phyloP scores from a whole-genome alignment of 2,797 vertebrate genomes.

The Sternotherus odoratus region DNA sequence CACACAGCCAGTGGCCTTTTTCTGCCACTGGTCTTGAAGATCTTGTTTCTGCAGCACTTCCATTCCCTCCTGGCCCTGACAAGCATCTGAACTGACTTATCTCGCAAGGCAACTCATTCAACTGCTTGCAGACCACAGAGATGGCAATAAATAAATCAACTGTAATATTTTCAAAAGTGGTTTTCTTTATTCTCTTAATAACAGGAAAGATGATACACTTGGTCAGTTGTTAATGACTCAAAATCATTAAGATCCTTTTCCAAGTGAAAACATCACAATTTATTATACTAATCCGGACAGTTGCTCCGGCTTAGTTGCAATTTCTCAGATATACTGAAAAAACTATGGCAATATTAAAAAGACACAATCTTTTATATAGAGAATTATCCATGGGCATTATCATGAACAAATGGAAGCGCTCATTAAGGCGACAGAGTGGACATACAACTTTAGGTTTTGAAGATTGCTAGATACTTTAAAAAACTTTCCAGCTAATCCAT shows the following conservation, averaged over 20 bases:
- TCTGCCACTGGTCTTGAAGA: not conserved
- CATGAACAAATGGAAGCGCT: not conserved
- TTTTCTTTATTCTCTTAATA: not conserved
- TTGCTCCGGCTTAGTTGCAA: not conserved
- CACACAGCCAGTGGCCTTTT: not conserved
- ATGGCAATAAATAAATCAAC: not conserved
- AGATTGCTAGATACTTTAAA: not conserved
- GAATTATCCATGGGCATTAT: not conserved
- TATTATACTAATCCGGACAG: not conserved
- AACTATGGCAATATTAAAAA: not conserved
- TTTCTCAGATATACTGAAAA: not conserved
- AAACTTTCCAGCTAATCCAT: not conserved
- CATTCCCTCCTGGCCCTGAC: accelerated
- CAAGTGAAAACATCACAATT: not conserved
- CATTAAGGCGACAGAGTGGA: not conserved
- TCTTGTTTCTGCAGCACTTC: not conserved
- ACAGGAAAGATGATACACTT: not conserved
- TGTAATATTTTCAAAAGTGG: not conserved
- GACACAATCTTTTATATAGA: not conserved
- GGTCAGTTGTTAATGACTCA: not conserved
- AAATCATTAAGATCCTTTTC: not conserved
- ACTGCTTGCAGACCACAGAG: not conserved
- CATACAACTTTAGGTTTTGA: not conserved
- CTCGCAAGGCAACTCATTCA: not conserved
- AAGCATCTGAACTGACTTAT: not conserved